Percentiles rank a stretch among this genome's conserved stretches.
phyloP scores from a whole-genome alignment of 1,140 invertebrate species.

The Cydia pomonella region DNA sequence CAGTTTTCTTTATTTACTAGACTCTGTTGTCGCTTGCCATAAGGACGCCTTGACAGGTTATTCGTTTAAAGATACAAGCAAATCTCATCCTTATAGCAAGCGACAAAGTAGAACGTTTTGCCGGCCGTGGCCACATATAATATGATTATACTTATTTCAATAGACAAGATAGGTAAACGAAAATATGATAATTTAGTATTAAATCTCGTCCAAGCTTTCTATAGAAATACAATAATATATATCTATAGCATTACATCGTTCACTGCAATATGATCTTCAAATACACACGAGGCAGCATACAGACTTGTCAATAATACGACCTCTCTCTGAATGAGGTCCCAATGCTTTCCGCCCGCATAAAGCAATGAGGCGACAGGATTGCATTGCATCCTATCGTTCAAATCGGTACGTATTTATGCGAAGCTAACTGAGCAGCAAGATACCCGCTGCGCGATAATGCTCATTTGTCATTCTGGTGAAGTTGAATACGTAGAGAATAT shows the following conservation, averaged over 20 bases:
- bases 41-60: too few species aligned
- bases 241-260: background rate
- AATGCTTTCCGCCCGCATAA: background rate
- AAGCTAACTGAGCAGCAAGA: background rate
- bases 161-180: too few species aligned
- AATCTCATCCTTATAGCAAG: too few species aligned
- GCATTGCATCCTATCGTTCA: background rate
- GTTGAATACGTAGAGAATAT: background rate
- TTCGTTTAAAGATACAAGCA: too few species aligned
- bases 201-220: too few species aligned
- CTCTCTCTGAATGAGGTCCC: background rate
- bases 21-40: too few species aligned
- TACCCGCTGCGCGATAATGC: background rate
- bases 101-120: too few species aligned
- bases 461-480: background rate
- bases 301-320: background rate
- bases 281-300: background rate
- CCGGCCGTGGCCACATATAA: too few species aligned
- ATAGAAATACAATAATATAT: too few species aligned
- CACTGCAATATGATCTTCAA: background rate
- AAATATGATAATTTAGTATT: too few species aligned
- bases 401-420: background rate
- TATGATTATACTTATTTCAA: too few species aligned
- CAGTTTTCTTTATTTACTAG: too few species aligned
- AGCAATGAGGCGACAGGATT: background rate